Evolutionary conservation across 2,113 vertebrate species (phyloP), one percentile per base, ranked within the genome.

Genomic region (Vicugna pacos): DNA sequence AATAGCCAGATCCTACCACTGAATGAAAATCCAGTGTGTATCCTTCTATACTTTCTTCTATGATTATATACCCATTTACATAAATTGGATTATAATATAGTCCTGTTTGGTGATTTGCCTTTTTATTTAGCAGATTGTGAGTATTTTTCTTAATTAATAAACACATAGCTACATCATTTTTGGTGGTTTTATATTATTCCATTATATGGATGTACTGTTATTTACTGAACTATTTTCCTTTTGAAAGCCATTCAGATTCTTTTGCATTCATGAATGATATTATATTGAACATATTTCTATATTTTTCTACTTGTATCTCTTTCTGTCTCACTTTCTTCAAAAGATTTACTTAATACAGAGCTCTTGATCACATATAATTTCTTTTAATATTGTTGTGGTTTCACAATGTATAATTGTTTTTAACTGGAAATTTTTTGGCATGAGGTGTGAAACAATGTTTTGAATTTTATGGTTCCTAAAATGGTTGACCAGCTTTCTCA

Each of bases 211-310:
- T 46, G 4, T 75, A 32, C 38, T 87, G 12, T 60, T 60, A 67
- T 62, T 84, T 94, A 35, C 60, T 64, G 69, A 91, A 38, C 54
- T 52, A 91, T 69, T 32, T 79, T 69, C 69, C 13, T 92, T 75
- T 85, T 82, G 26, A 93, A 76, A 79, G 32, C 60, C 14, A 75
- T 77, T 95, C 60, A 82, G 67, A 20, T 92, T 86, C 50, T 93
- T 95, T 95, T 93, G 42, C 91, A 48, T 87, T 95, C 93, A 87
- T 35, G 6, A 96, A 81, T 86, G 52, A 75, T 70, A 8, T 56
- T 82, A 26, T 75, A 35, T 22, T 82, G 46, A 85, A 28, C 2
- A 54, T 79, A 8, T 48, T 89, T 93, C 10, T 50, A 62, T 58
- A 65, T 93, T 54, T 87, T 70, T 32, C 50, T 92, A 32, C 30